A percentile compares a stretch with the other conserved stretches of the same genome.
Conservation (phyloP, 1,140 invertebrate species). For the Leptopilina clavipes region DNA sequence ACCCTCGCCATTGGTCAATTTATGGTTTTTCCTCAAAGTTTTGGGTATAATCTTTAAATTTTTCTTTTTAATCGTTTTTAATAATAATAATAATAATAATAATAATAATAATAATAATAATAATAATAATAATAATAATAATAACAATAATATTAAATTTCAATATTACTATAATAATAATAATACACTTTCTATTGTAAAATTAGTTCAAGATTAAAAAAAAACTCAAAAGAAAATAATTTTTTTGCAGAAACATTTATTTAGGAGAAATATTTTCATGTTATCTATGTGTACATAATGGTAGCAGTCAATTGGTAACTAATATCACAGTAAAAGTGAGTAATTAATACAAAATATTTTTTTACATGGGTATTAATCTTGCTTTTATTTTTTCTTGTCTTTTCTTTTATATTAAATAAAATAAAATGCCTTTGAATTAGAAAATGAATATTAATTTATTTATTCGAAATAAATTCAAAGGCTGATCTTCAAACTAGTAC, state of each 20-base stretch:
- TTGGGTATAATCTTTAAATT: constrained; percentile 82
- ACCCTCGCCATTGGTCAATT: constrained; percentile 90
- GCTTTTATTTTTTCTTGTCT: no score
- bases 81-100: neutral
- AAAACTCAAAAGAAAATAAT: constrained; percentile 44
- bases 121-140: no score
- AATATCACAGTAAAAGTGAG: constrained; percentile 87
- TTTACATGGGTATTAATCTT: neutral
- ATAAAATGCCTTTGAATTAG: no score
- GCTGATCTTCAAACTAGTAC: constrained; percentile 94
- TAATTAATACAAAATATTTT: constrained; percentile 42
- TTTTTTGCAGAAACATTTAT: constrained; percentile 83
- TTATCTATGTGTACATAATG: constrained; percentile 97
- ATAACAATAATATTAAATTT: no score
- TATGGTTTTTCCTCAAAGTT: constrained; percentile 94
- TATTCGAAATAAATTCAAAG: constrained; percentile 71
- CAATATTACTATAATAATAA: no score
- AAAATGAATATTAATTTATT: no score
- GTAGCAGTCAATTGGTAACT: constrained; percentile 87
- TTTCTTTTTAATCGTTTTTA: constrained; percentile 30
- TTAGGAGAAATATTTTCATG: constrained; percentile 98
- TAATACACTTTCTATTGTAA: neutral
- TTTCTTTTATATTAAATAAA: constrained; percentile 21
- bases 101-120: no score
- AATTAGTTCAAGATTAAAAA: neutral